phyloP scores from a whole-genome alignment of 1,140 invertebrate species.

The Drosophila bocki region DNA sequence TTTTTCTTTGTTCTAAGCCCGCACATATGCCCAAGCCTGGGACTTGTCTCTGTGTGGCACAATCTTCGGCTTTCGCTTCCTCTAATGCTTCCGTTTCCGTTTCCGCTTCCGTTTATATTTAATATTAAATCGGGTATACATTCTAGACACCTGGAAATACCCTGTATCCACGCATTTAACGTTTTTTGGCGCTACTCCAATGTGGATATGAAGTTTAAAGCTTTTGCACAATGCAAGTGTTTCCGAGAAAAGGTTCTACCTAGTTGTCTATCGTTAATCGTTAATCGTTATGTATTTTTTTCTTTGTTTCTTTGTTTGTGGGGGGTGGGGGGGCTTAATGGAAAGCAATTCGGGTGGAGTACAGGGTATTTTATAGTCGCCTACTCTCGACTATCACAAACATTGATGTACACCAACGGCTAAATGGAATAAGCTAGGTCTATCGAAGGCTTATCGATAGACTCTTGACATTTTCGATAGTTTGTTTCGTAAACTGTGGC shows the following conservation, averaged over 20 bases:
- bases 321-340: background rate
- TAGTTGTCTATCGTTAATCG: slow-evolving; percentile 2
- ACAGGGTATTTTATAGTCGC: slow-evolving; percentile 59
- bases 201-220: slow-evolving; percentile 48
- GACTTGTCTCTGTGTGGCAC: slow-evolving; percentile 34
- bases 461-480: slow-evolving; percentile 1
- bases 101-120: slow-evolving; percentile 6
- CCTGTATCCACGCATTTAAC: slow-evolving; percentile 35
- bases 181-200: slow-evolving; percentile 27
- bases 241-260: slow-evolving; percentile 19
- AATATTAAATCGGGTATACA: slow-evolving; percentile 30
- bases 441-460: background rate
- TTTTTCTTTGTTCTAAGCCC: background rate
- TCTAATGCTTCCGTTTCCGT: background rate
- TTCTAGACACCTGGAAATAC: slow-evolving; percentile 47
- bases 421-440: slow-evolving; percentile 42
- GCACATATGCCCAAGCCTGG: slow-evolving; percentile 24
- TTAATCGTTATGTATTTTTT: background rate
- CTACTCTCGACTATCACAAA: slow-evolving; percentile 47
- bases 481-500: slow-evolving; percentile 31
- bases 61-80: background rate
- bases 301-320: background rate
- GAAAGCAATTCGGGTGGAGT: slow-evolving; percentile 31
- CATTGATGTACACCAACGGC: slow-evolving; percentile 29
- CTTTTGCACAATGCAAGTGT: slow-evolving; percentile 36